A percentile compares a stretch with the other conserved stretches of the same genome.
phyloP scores from a whole-genome alignment of 1,140 invertebrate species.

The Zaprionus kolodkinae region DNA sequence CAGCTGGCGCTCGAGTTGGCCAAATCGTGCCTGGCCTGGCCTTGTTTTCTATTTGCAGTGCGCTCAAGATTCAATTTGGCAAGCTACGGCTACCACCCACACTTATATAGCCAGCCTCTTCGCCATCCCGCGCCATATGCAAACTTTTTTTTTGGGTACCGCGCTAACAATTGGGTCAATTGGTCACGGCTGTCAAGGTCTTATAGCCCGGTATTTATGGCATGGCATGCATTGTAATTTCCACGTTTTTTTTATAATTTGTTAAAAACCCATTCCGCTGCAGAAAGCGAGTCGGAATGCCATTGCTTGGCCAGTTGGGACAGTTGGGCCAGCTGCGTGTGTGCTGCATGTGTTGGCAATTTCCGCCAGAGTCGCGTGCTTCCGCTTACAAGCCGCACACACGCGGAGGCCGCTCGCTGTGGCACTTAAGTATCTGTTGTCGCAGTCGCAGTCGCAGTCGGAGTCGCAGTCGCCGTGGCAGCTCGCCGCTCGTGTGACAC shows the following conservation, averaged over 20 bases:
- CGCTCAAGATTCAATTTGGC: conserved; percentile 76
- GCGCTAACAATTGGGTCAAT: conserved; percentile 71
- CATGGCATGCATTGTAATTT: conserved; percentile 70
- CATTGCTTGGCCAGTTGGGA: conserved; percentile 24
- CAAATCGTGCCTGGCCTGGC: conserved; percentile 23
- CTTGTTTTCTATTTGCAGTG: conserved; percentile 52
- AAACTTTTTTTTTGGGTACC: conserved; percentile 42
- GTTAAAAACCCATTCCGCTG: conserved; percentile 56
- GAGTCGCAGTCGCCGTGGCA: too few relatives aligned
- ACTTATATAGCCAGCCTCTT: conserved; percentile 9
- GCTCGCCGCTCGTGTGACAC: conserved; percentile 43
- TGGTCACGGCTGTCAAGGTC: conserved; percentile 79
- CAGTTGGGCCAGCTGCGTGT: conserved; percentile 64
- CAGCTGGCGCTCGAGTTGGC: conserved; percentile 6
- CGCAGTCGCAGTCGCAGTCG: conserved; percentile 3
- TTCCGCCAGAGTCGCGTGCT: conserved; percentile 75
- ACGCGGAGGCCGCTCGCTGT: conserved; percentile 35
- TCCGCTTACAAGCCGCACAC: conserved; percentile 61
- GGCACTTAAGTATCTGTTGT: conserved; percentile 77
- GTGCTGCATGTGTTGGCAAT: conserved; percentile 74
- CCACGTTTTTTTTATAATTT: conserved; percentile 61
- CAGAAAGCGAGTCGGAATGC: conserved; percentile 12
- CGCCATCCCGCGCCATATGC: conserved; percentile 45
- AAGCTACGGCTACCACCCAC: conserved; percentile 33
- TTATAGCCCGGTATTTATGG: conserved; percentile 76